phyloP scores from a whole-genome alignment of 2,113 vertebrate genomes.

The Lepus europaeus region DNA sequence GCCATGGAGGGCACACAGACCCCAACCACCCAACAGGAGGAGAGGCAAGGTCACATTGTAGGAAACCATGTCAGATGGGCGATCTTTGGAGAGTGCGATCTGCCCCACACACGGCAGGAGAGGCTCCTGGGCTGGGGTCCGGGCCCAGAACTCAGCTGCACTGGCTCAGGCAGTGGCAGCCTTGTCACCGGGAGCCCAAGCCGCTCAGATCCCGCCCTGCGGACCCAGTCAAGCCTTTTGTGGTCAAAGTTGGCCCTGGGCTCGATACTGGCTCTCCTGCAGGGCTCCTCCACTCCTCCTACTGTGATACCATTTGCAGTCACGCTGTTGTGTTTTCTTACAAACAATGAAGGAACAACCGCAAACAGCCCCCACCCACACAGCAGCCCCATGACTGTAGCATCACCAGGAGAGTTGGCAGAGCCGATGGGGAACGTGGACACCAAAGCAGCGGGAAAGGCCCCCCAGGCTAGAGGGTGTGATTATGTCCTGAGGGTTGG shows the following conservation, averaged over 20 bases:
- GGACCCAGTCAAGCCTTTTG: neutral
- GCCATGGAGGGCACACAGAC: neutral
- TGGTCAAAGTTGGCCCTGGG: neutral
- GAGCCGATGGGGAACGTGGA: conserved; percentile 16
- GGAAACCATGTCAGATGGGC: neutral
- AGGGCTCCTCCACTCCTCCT: neutral
- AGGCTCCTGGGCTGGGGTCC: neutral
- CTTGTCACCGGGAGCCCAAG: neutral
- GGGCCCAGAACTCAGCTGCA: neutral
- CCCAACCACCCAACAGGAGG: neutral
- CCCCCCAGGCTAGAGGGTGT: neutral
- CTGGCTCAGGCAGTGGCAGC: neutral
- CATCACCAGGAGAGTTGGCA: neutral
- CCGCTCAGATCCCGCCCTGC: neutral
- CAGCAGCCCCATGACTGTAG: neutral
- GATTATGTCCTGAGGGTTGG: neutral
- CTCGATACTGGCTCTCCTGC: neutral
- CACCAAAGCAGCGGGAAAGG: neutral
- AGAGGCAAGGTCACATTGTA: neutral
- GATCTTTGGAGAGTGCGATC: neutral
- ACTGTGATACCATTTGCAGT: no score
- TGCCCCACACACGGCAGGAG: neutral
- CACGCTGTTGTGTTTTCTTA: neutral
- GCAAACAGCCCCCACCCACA: conserved; percentile 17
- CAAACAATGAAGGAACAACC: conserved; percentile 10